These are phyloP conservation scores for Eutolmus rufibarbis DNA, from an alignment of 2,888 invertebrate genomes.

Conservation along the genomic window DNA sequence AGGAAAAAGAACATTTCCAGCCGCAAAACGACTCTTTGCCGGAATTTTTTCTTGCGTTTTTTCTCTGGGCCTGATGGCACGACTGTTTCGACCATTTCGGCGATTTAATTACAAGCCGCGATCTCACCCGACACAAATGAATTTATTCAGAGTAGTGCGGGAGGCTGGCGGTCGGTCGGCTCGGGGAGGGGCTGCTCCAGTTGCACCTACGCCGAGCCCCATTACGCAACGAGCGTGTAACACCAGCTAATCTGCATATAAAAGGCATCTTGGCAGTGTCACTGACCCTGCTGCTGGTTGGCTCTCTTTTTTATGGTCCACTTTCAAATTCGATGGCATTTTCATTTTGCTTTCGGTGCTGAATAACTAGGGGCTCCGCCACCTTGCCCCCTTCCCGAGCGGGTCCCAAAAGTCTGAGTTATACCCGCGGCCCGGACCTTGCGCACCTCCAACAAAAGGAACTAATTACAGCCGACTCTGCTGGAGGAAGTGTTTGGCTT, in stretches of 20 bases:
- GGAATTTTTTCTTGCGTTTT: background rate
- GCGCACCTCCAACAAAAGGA: background rate
- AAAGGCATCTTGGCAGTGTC: slow-evolving; percentile 21
- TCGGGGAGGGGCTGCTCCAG: background rate
- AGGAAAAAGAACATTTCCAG: background rate
- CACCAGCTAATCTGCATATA: slow-evolving; percentile 30
- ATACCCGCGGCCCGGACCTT: background rate
- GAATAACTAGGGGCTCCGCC: background rate
- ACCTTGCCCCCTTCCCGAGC: too few species aligned
- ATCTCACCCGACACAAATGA: background rate
- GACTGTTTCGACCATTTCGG: background rate
- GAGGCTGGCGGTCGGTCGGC: background rate
- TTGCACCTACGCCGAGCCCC: slow-evolving; percentile 10
- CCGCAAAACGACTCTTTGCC: background rate
- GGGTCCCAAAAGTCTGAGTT: background rate
- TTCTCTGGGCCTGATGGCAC: background rate
- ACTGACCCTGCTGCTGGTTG: background rate
- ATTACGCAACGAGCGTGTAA: slow-evolving; percentile 15
- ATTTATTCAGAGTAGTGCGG: background rate
- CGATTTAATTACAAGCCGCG: background rate
- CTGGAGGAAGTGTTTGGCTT: slow-evolving; percentile 2
- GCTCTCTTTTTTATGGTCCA: slow-evolving; percentile 10
- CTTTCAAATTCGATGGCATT: slow-evolving; percentile 26
- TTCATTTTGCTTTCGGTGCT: slow-evolving; percentile 10
- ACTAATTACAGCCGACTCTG: slow-evolving; percentile 17